Evolutionary conservation across 2,888 invertebrate species (phyloP), one percentile per base, ranked within the genome.

Genomic region (Cryptocheilus praepositus): DNA sequence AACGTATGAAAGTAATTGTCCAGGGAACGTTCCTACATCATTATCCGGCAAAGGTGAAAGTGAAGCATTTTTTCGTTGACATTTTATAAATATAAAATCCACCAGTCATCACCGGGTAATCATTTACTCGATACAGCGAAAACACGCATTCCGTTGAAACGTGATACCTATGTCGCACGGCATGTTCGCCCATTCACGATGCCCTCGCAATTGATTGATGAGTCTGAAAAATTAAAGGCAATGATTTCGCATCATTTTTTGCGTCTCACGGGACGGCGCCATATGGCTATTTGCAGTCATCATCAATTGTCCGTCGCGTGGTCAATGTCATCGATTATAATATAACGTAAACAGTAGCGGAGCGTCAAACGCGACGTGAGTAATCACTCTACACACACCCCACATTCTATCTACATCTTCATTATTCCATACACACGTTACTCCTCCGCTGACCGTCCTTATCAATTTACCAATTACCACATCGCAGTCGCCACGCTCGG

Each of bases 191-290:
- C 49, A 49, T 49, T 49, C 49, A 49, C 8, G 49, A 16, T 4
- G 13, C 49, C 25, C 61, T 44, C 57, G 54, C 19, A 45, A 59
- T 62, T 61, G 69, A 73, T 77, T 57, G 70, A 74, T 55, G 63
- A 22, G 28, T 28, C 19, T 43, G 55, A 76, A 70, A 64, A 67
- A 76, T 78, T 74, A 74, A 67, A 66, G 66, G 68, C 80, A 74
- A 82, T 83, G 83, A 83, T 81, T 76, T 67, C 69, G 82, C 81
- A 69, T 76, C 57, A 72, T 73, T 63, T 67, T 52, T 45, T 53
- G 43, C 43, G 16, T 13, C 49, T 16, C 49, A n/a, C 18, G 49
- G 16, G 16, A n/a, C 61, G 36, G 36, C 65, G 28, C 77, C 79
- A 73, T 79, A 81, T 80, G 81, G 70, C 69, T 54, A 49, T 36